Evolutionary conservation across 2,113 vertebrate species (phyloP).

Genomic region (Casuarius casuarius): DNA sequence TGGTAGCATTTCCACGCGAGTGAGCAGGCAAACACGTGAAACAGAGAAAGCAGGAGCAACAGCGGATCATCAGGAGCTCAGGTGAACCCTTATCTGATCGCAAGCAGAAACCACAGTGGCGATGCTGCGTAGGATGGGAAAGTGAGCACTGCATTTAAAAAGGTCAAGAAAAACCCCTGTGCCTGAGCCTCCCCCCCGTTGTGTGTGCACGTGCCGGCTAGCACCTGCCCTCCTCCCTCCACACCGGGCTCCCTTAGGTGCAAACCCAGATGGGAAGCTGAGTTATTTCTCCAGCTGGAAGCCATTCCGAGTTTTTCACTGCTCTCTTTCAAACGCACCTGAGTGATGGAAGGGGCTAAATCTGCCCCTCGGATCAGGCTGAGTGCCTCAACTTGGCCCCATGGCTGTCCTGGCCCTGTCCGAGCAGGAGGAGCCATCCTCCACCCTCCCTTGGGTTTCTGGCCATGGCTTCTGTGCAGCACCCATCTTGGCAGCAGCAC

Average conservation of each 20-base stretch:
- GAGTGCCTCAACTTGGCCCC: neutral
- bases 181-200: neutral
- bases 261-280: neutral
- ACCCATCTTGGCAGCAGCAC: neutral
- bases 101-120: neutral
- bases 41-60: neutral
- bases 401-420: neutral
- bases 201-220: fast-evolving
- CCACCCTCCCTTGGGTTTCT: neutral
- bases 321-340: neutral
- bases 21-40: neutral
- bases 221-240: neutral
- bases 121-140: neutral
- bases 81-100: neutral
- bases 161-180: neutral
- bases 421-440: neutral
- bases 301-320: too few species aligned
- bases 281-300: neutral
- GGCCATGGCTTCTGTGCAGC: neutral
- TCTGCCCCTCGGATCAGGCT: neutral
- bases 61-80: neutral
- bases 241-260: neutral
- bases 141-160: neutral
- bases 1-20: neutral
- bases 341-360: neutral